A percentile compares a stretch with the other conserved stretches of the same genome.
These are phyloP conservation scores for Monoplex corrugatus DNA, from an alignment of 2,888 invertebrate species.

Conservation along the genomic window DNA sequence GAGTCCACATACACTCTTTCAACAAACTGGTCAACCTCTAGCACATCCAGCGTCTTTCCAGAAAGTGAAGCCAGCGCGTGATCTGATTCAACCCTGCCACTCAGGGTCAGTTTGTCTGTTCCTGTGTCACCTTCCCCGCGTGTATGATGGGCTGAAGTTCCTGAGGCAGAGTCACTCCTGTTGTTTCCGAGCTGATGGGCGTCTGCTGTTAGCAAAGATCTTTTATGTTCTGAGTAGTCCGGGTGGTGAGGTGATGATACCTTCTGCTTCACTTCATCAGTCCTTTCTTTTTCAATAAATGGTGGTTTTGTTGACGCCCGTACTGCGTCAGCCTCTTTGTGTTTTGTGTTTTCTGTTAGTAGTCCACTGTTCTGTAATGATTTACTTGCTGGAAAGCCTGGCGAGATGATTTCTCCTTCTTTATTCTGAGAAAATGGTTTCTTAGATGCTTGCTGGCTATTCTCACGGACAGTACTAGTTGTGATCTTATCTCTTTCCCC, in stretches of 20 bases:
- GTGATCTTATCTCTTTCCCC: neutral
- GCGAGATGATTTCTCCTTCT: neutral
- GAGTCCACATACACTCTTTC: constrained; percentile 72
- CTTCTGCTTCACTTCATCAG: too few relatives aligned
- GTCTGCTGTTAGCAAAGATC: too few relatives aligned
- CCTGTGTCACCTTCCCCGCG: neutral
- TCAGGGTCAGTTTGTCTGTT: neutral
- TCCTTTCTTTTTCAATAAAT: too few relatives aligned
- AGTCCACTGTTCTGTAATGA: neutral
- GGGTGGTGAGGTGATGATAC: too few relatives aligned
- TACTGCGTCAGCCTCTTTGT: neutral
- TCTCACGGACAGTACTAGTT: neutral
- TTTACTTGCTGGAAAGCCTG: neutral
- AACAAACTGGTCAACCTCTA: neutral
- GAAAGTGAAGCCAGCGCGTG: constrained; percentile 15
- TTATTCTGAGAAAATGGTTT: neutral
- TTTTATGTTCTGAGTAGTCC: too few relatives aligned
- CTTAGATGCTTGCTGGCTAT: too few relatives aligned
- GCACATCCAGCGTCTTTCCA: neutral
- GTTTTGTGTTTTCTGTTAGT: neutral
- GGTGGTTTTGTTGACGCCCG: too few relatives aligned
- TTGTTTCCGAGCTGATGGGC: neutral
- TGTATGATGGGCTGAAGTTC: too few relatives aligned
- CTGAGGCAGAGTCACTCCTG: neutral
- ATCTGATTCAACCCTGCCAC: neutral